phyloP scores from a whole-genome alignment of 2,888 invertebrate species.

The Petrophora chlorosata region DNA sequence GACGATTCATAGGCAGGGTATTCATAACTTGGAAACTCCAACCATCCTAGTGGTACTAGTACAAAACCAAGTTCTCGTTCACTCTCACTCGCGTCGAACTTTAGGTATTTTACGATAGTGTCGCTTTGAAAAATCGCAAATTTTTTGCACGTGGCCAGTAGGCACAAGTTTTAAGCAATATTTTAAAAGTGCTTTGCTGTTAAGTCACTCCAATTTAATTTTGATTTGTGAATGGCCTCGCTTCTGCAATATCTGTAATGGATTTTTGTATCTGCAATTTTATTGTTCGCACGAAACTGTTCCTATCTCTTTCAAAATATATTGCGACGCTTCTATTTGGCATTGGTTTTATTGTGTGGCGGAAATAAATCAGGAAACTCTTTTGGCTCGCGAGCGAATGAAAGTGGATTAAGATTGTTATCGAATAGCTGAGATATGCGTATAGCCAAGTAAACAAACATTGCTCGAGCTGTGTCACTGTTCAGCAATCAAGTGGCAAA shows the following conservation, averaged over 20 bases:
- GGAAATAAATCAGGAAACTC: slow-evolving; percentile 27
- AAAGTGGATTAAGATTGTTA: slow-evolving; percentile 31
- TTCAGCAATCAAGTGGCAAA: slow-evolving; percentile 21
- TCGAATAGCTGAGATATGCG: slow-evolving; percentile 11
- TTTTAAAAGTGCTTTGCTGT: background rate
- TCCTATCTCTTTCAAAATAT: slow-evolving; percentile 10
- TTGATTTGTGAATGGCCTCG: background rate
- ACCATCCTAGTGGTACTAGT: slow-evolving; percentile 35
- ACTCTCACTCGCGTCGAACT: slow-evolving; percentile 26
- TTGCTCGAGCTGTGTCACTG: background rate
- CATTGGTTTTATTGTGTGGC: slow-evolving; percentile 24
- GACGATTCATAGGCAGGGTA: slow-evolving; percentile 4
- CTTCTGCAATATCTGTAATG: slow-evolving; percentile 8
- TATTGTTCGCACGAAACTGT: slow-evolving; percentile 2
- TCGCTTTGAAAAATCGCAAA: slow-evolving; percentile 23
- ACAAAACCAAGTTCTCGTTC: slow-evolving; percentile 43
- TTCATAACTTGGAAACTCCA: slow-evolving; percentile 17
- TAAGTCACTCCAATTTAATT: background rate
- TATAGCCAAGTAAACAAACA: slow-evolving; percentile 17
- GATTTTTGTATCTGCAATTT: slow-evolving; percentile 5
- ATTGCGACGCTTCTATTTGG: slow-evolving; percentile 4
- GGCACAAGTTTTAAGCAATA: background rate
- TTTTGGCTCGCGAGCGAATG: slow-evolving; percentile 9
- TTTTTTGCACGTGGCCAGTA: slow-evolving; percentile 4
- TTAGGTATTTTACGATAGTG: slow-evolving; percentile 23